Conservation (phyloP, 2,888 invertebrate species). For the Girardia tigrina region DNA sequence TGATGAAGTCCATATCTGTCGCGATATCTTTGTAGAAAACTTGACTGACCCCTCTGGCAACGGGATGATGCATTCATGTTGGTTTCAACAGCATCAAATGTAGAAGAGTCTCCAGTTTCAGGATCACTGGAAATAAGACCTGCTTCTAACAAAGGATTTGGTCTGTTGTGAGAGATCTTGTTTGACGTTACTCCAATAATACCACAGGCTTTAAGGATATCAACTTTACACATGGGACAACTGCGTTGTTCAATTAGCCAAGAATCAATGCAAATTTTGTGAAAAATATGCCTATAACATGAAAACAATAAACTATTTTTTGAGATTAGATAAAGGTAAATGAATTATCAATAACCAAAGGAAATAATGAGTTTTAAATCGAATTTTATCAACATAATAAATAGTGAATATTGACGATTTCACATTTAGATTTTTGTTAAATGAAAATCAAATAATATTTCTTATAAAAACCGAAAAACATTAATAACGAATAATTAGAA, state of each 20-base stretch:
- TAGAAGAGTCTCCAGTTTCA: constrained; percentile 1
- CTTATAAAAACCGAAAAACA: too few relatives aligned
- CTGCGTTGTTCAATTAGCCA: constrained; percentile 85
- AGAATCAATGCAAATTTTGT: constrained; percentile 84
- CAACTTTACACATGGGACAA: constrained; percentile 91
- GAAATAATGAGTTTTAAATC: too few relatives aligned
- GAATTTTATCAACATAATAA: too few relatives aligned
- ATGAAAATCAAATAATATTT: too few relatives aligned
- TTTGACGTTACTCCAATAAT: constrained; percentile 38
- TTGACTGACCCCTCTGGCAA: neutral
- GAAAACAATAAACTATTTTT: too few relatives aligned
- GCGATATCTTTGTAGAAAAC: constrained; percentile 10
- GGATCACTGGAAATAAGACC: constrained; percentile 11
- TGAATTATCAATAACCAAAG: too few relatives aligned
- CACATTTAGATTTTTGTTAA: too few relatives aligned
- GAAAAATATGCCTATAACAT: constrained; percentile 71
- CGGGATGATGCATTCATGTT: neutral
- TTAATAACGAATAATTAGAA: too few relatives aligned
- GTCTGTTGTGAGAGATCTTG: neutral
- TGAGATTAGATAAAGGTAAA: too few relatives aligned
- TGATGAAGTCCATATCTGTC: neutral
- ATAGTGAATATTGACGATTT: too few relatives aligned
- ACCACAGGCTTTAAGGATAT: constrained; percentile 65
- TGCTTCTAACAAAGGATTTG: neutral
- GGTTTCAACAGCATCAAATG: neutral